These are phyloP conservation scores for Acanthosepion lycidas DNA, from an alignment of 2,888 invertebrate genomes.

Conservation along the genomic window DNA sequence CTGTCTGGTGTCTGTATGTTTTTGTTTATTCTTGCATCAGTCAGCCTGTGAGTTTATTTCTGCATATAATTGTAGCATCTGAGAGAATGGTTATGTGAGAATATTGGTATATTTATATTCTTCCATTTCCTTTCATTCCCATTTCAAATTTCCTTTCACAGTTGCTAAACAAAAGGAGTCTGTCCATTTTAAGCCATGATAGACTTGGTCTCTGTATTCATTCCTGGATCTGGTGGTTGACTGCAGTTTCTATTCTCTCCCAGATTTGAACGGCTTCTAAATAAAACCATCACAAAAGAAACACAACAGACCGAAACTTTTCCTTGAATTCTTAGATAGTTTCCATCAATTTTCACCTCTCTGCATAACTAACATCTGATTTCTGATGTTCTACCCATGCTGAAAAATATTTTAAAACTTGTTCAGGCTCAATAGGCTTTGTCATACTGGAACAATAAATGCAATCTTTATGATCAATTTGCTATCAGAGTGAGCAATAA, in stretches of 20 bases:
- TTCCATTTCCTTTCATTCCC: neutral
- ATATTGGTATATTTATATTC: neutral
- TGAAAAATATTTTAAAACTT: too few species aligned
- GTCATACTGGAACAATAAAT: too few species aligned
- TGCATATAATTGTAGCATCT: neutral
- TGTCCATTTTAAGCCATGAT: neutral
- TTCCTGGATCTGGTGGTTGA: neutral
- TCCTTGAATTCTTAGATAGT: neutral
- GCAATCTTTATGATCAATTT: too few species aligned
- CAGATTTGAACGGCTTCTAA: neutral
- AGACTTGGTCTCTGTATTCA: neutral
- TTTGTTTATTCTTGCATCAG: neutral
- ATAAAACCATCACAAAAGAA: neutral
- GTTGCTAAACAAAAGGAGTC: neutral
- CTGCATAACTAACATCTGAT: neutral
- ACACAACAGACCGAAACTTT: neutral
- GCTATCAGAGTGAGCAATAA: too few species aligned
- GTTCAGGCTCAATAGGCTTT: too few species aligned
- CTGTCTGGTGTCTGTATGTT: neutral
- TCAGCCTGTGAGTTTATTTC: neutral
- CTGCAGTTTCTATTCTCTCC: neutral
- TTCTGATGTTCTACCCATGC: neutral
- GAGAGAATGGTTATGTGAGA: neutral
- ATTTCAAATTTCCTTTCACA: slow-evolving; percentile 33
- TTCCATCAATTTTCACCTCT: neutral